Conservation (phyloP, 2,113 vertebrate species). For the Aplodontia rufa region DNA sequence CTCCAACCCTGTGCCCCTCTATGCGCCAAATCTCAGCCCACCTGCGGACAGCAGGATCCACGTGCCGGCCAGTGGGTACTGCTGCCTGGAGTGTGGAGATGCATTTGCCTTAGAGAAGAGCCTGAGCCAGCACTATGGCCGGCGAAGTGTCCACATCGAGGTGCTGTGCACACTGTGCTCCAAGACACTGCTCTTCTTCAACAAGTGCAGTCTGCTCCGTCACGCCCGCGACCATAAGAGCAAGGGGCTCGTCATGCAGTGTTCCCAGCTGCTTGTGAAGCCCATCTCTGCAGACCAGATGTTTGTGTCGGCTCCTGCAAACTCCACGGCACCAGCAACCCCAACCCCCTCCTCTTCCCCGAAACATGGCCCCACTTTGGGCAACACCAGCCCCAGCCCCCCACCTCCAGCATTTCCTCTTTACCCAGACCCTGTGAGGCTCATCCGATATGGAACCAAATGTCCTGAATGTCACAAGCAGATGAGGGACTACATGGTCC, state of each 20-base stretch:
- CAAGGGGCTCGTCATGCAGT: conserved; percentile 95
- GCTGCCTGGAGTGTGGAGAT: conserved; percentile 96
- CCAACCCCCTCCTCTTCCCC: conserved; percentile 57
- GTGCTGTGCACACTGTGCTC: conserved; percentile 94
- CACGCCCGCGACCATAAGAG: conserved; percentile 96
- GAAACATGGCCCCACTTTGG: conserved; percentile 58
- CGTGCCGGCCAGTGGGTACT: conserved; percentile 92
- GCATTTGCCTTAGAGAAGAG: conserved; percentile 95
- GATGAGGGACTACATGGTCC: conserved; percentile 89
- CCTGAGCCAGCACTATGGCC: conserved; percentile 91
- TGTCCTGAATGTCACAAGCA: conserved; percentile 96
- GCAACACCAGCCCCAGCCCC: conserved; percentile 48
- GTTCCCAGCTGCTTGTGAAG: conserved; percentile 95
- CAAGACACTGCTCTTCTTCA: conserved; percentile 94
- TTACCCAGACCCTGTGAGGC: conserved; percentile 87
- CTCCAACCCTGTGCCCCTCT: conserved; percentile 93
- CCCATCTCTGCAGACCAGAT: conserved; percentile 94
- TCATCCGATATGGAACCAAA: conserved; percentile 89
- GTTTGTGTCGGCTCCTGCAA: conserved; percentile 85
- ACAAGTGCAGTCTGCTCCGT: conserved; percentile 95
- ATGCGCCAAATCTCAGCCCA: conserved; percentile 93
- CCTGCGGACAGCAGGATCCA: conserved; percentile 90
- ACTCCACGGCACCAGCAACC: conserved; percentile 71
- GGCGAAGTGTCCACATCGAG: conserved; percentile 96
- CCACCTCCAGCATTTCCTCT: conserved; percentile 91